Evolutionary conservation across 2,797 vertebrate species (phyloP), one percentile per base, ranked within the genome.

Genomic region (Bucorvus abyssinicus): DNA sequence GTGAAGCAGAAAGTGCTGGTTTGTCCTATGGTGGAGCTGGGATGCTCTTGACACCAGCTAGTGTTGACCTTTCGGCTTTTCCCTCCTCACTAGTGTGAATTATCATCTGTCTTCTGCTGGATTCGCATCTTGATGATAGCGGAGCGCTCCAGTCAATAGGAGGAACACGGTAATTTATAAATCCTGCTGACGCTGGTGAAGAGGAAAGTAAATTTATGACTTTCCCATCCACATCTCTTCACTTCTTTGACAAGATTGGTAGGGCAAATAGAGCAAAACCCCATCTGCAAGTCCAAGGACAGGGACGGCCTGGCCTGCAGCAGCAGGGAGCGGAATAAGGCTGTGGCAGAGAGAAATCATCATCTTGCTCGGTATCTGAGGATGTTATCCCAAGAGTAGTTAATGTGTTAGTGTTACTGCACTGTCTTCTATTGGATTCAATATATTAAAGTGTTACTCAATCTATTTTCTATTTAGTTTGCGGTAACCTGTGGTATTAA

Each of bases 391-490:
- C 71, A 16, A 42, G 50, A 57, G 65, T 27, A 24, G 34, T 77
- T 82, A 82, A 89, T 19, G 18, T 61, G 8, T 78, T 60, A 18
- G 2, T 13, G 49, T 71, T 42, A 20, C 74, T 17, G 26, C 5
- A 1, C 60, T n/a, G 44, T 60, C 52, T 85, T 38, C 42, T 42
- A 8, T 50, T 52, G 59, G 64, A 56, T 71, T 70, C 64, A 47
- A 76, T 77, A 52, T 75, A 63, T 77, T 36, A 24, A 76, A 89
- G 65, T 26, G 65, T 86, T 93, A 84, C 69, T 91, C 65, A 61
- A 91, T 67, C 80, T 88, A 61, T 91, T 85, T 94, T 88, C 80
- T 94, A 24, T 80, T 88, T 71, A 88, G 53, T 71, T 67, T 32
- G 38, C 30, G 4, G n/a, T 56, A 56, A 80, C 65, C 88, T 55